Base-by-base conservation (phyloP, 1,140 invertebrate species). In the Vollenhovia emeryi region DNA sequence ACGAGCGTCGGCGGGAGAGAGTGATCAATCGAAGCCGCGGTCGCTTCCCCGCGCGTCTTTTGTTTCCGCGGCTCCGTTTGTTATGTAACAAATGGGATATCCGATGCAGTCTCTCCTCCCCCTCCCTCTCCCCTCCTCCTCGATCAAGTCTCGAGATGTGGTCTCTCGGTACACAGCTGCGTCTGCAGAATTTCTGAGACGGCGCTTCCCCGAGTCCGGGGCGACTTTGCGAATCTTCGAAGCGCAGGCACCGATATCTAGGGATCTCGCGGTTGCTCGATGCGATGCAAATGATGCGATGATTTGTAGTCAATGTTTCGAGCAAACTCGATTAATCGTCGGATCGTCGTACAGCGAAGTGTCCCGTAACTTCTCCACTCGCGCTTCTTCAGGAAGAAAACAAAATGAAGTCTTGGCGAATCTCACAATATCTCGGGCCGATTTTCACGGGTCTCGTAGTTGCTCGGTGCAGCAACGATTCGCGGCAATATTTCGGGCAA, bases 21-120 rank as follows among this genome's bases (percentile, higher is more conserved):
- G 4, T 40, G 48, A 55, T 57, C 52, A 57, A 79, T 57, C 66
- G 64, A 59, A 21, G 36, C 33, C 36, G 24, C 57, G 33, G 66
- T 52, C 50, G 24, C 15, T 33, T 82, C 27, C 21, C 4, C 64
- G 64, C 27, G 24, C 2, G 6, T 71, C 36, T 27, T 71, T 80
- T 80, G 78, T 80, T 71, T 80, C 24, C 18, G 9, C 15, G 21
- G n/a, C 13, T 6, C 9, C 40, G 13, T 50, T 68, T 21, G 75
- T 68, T 43, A 36, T 21, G 24, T n/a, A 8, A 66, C 2, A 7
- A 57, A 55, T 21, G 24, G 21, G 55, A 79, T 69, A 55, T 27
- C 21, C 62, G 30, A 33, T 24, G 57, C 27, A 50, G 5, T 36
- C 21, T 48, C 8, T 36, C 3, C 43, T 45, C 8, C 43, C 8